Evolutionary conservation across 1,140 invertebrate genomes (phyloP).

Genomic region (Eueides isabella): DNA sequence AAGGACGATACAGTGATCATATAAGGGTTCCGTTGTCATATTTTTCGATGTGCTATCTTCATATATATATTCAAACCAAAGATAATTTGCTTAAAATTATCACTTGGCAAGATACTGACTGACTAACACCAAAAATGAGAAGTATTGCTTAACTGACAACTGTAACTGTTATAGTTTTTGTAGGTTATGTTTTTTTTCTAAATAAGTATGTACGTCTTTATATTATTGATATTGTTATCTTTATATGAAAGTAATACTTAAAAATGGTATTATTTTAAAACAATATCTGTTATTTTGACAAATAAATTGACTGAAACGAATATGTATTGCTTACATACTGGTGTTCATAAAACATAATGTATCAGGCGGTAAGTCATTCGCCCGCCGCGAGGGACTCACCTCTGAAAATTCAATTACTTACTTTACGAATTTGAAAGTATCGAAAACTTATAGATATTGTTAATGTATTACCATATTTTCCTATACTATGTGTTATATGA

Average conservation of each 20-base stretch:
- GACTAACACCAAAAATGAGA: too few relatives aligned
- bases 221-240: not conserved
- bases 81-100: too few relatives aligned
- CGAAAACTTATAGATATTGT: not conserved
- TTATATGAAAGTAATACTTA: not conserved
- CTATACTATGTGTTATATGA: not conserved
- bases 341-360: constrained; percentile 19
- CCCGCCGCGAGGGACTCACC: constrained; percentile 18
- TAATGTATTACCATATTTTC: not conserved
- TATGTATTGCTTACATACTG: constrained; percentile 11
- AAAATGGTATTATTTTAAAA: not conserved
- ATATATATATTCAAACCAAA: too few relatives aligned
- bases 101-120: too few relatives aligned
- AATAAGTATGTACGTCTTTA: too few relatives aligned
- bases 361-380: constrained; percentile 9
- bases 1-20: too few relatives aligned
- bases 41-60: too few relatives aligned
- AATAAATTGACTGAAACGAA: not conserved
- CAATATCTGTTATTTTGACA: not conserved
- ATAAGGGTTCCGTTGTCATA: too few relatives aligned
- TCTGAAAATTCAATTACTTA: constrained; percentile 24
- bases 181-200: too few relatives aligned
- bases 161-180: too few relatives aligned
- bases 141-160: too few relatives aligned
- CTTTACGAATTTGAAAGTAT: constrained; percentile 10